These are phyloP conservation scores for Eulacestoma nigropectus DNA, from an alignment of 2,113 vertebrate species.

Conservation along the genomic window DNA sequence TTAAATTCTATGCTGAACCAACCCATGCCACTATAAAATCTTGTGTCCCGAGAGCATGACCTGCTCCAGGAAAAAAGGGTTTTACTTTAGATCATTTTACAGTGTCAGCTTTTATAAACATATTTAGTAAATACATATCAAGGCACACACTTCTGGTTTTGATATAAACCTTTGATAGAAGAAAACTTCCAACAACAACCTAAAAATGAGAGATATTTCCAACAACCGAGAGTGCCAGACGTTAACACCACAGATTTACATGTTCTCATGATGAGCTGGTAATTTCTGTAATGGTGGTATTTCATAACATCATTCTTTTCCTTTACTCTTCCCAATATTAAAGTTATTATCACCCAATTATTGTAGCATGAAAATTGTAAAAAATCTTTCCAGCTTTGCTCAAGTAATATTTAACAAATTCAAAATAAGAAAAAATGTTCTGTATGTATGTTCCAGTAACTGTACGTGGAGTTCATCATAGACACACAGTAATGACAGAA, in stretches of 20 bases:
- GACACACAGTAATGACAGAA: background rate
- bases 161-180: background rate
- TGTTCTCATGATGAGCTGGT: background rate
- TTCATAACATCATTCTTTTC: slow-evolving; percentile 60
- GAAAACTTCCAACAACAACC: background rate
- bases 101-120: background rate
- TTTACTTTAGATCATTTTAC: background rate
- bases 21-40: background rate
- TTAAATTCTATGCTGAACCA: background rate
- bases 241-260: rapidly evolving
- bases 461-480: background rate
- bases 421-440: slow-evolving; percentile 1
- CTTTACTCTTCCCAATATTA: slow-evolving; percentile 66
- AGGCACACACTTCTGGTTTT: background rate
- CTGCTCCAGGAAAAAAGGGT: background rate
- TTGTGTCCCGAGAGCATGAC: background rate
- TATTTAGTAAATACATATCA: background rate
- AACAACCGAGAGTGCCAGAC: background rate
- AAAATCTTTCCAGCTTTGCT: slow-evolving; percentile 54
- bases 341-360: slow-evolving; percentile 78
- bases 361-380: slow-evolving; percentile 71
- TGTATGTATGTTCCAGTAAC: background rate
- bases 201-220: background rate
- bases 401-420: slow-evolving; percentile 66
- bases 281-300: background rate